A percentile compares a stretch with the other conserved stretches of the same genome.
phyloP scores from a whole-genome alignment of 2,888 invertebrate genomes.

The Uropetala carovei region DNA sequence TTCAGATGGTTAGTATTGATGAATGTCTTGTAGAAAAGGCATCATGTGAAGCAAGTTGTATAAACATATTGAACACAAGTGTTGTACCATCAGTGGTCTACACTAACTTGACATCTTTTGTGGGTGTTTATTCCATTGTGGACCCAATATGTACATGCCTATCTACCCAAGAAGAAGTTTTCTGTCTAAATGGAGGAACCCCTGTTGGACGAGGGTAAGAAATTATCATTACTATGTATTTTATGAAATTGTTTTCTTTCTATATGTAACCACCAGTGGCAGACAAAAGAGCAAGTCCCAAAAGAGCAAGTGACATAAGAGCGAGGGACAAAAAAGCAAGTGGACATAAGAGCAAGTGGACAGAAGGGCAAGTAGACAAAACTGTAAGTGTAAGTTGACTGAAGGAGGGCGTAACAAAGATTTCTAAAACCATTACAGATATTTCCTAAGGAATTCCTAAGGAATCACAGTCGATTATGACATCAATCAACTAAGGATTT shows the following conservation, averaged over 20 bases:
- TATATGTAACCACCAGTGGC: background rate
- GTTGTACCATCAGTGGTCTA: conserved; percentile 89
- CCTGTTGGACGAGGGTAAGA: conserved; percentile 70
- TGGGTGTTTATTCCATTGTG: conserved; percentile 92
- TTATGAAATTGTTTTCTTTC: background rate
- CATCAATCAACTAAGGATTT: too few relatives aligned
- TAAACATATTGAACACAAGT: conserved; percentile 85
- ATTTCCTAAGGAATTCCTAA: too few relatives aligned
- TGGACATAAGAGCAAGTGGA: too few relatives aligned
- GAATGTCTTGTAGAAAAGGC: conserved; percentile 89
- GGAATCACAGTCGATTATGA: too few relatives aligned
- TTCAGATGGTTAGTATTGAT: conserved; percentile 93
- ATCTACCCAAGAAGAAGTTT: conserved; percentile 74
- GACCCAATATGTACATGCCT: conserved; percentile 86
- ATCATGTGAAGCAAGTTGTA: conserved; percentile 86
- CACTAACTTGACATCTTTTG: conserved; percentile 95
- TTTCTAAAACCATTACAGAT: too few relatives aligned
- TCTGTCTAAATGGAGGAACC: conserved; percentile 88
- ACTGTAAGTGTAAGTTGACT: too few relatives aligned
- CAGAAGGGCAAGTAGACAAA: too few relatives aligned
- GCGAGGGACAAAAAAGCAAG: too few relatives aligned
- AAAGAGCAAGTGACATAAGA: too few relatives aligned
- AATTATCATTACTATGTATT: background rate
- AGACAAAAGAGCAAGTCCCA: too few relatives aligned
- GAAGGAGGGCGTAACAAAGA: too few relatives aligned